phyloP scores from a whole-genome alignment of 1,140 invertebrate genomes.

The Drosophila pruinosa region DNA sequence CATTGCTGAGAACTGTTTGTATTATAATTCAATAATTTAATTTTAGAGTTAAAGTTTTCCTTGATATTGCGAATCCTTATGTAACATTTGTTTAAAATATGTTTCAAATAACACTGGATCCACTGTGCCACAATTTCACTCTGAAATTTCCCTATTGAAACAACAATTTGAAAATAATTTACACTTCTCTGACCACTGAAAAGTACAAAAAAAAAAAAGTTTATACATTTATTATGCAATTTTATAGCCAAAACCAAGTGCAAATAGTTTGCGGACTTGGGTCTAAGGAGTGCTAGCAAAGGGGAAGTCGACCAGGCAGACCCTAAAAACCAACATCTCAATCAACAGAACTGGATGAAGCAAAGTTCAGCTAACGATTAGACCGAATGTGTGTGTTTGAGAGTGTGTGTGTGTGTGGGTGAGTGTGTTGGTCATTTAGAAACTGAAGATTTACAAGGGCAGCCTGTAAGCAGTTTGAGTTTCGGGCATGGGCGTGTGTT shows the following conservation, averaged over 20 bases:
- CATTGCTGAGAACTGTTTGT: too few relatives aligned
- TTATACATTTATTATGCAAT: constrained; percentile 71
- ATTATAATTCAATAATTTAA: too few relatives aligned
- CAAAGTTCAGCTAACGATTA: constrained; percentile 70
- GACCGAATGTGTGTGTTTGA: constrained; percentile 18
- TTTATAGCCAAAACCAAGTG: constrained; percentile 74
- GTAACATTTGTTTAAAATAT: too few relatives aligned
- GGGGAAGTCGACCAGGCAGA: neutral
- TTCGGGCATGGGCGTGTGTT: constrained; percentile 3
- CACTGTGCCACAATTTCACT: constrained; percentile 13
- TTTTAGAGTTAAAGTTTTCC: too few relatives aligned
- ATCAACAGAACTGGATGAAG: constrained; percentile 55
- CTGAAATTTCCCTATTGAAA: constrained; percentile 19
- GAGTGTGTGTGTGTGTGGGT: constrained; percentile 6
- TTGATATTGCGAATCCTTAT: too few relatives aligned
- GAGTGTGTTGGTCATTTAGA: constrained; percentile 54
- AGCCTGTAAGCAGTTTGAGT: neutral
- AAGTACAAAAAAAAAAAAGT: constrained; percentile 32
- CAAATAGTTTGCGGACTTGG: constrained; percentile 69
- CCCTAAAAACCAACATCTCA: constrained; percentile 67
- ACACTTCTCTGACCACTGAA: constrained; percentile 26
- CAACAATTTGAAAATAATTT: constrained; percentile 63
- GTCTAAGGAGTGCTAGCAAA: neutral
- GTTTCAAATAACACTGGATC: neutral
- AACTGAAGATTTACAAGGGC: constrained; percentile 16